A percentile compares a stretch with the other conserved stretches of the same genome.
These are phyloP conservation scores for Drosophila borealis DNA, from an alignment of 2,888 invertebrate genomes.

Conservation along the genomic window DNA sequence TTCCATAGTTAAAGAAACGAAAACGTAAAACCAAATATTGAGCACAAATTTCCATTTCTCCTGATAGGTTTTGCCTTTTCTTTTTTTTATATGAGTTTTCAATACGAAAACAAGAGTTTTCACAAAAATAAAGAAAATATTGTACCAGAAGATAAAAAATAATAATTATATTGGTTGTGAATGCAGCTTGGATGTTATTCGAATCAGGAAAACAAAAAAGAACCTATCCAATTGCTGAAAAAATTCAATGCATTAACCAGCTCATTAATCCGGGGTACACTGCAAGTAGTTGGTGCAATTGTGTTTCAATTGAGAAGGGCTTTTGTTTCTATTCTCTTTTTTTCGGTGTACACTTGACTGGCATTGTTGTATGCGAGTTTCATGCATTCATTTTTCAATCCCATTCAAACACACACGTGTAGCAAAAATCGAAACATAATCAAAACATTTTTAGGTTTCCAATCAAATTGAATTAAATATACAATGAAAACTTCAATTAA, in stretches of 20 bases:
- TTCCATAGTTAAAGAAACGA: conserved; percentile 49
- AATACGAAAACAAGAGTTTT: conserved; percentile 3
- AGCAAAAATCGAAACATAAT: conserved; percentile 77
- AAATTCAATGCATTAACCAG: conserved; percentile 48
- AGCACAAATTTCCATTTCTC: conserved; percentile 50
- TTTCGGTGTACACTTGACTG: conserved; percentile 65
- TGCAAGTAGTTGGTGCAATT: conserved; percentile 25
- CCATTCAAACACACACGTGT: conserved; percentile 38
- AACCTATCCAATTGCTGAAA: conserved; percentile 67
- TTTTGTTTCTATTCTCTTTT: background rate
- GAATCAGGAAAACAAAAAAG: conserved; percentile 56
- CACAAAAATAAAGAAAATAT: conserved; percentile 12
- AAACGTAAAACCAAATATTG: conserved; percentile 31
- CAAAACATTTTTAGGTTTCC: conserved; percentile 78
- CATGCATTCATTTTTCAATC: conserved; percentile 38
- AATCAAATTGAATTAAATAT: conserved; percentile 73
- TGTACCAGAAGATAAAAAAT: conserved; percentile 33
- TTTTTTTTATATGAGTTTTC: conserved; percentile 18
- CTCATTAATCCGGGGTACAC: conserved; percentile 31
- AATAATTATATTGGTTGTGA: conserved; percentile 79
- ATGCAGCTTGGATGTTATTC: conserved; percentile 73
- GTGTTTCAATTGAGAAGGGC: conserved; percentile 1
- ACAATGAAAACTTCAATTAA: conserved; percentile 61
- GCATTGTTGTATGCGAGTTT: conserved; percentile 3
- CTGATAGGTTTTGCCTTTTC: conserved; percentile 15